Evolutionary conservation across 2,113 vertebrate species (phyloP).

Genomic region (Carlito syrichta): DNA sequence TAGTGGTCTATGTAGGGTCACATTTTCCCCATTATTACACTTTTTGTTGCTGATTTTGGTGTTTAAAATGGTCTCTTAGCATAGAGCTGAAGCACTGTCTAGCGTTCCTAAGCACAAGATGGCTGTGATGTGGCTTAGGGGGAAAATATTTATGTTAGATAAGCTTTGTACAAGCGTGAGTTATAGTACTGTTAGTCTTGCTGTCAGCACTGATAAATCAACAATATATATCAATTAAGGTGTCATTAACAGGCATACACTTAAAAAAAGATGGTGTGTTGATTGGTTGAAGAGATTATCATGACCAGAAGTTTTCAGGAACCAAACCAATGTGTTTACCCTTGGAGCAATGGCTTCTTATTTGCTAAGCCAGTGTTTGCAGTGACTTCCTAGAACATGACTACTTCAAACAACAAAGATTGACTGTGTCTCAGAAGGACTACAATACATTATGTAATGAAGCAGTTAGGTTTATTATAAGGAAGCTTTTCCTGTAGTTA

Average conservation of each 20-base stretch:
- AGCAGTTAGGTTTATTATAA: slow-evolving; percentile 18
- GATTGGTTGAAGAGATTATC: background rate
- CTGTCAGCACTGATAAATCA: background rate
- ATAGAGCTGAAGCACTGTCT: background rate
- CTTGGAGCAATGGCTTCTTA: background rate
- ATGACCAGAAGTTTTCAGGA: background rate
- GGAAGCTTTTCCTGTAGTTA: slow-evolving; percentile 19
- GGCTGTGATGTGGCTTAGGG: background rate
- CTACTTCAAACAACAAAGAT: background rate
- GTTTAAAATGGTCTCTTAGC: background rate
- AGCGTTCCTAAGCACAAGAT: background rate
- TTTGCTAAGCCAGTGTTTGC: background rate
- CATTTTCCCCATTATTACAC: background rate
- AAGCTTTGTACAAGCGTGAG: background rate
- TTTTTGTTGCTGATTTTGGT: background rate
- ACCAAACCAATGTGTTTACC: background rate
- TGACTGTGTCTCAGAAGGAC: background rate
- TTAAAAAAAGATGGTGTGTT: background rate
- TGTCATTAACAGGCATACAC: background rate
- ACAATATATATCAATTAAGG: background rate
- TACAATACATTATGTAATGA: background rate
- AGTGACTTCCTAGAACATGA: background rate
- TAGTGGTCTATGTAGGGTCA: background rate
- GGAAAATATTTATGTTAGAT: background rate
- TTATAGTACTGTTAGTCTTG: background rate